Conservation (phyloP, 2,888 invertebrate genomes). For the Geotrupes spiniger region DNA sequence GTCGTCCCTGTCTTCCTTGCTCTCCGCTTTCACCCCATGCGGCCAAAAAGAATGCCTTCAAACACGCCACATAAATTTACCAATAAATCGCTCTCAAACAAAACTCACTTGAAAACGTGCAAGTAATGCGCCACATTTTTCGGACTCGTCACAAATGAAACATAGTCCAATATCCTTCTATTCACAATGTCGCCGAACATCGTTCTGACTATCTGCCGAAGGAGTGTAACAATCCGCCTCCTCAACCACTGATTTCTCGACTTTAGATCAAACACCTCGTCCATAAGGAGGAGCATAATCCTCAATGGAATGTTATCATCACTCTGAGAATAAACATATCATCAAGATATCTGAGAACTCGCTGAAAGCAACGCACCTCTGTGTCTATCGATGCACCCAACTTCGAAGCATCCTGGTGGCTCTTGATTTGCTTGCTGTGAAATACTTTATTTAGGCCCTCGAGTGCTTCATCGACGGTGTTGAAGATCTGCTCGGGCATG, state of each 20-base stretch:
- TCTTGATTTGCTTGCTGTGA: slow-evolving; percentile 53
- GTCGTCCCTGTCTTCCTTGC: slow-evolving; percentile 40
- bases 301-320: slow-evolving; percentile 76
- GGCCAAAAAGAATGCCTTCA: slow-evolving; percentile 61
- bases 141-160: slow-evolving; percentile 82
- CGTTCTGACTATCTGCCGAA: slow-evolving; percentile 74
- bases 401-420: slow-evolving; percentile 50
- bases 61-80: neutral
- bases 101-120: slow-evolving; percentile 77
- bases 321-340: slow-evolving; percentile 47
- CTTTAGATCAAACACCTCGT: slow-evolving; percentile 82
- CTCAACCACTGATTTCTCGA: slow-evolving; percentile 80
- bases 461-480: slow-evolving; percentile 80
- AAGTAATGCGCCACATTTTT: slow-evolving; percentile 86
- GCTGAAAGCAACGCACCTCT: slow-evolving; percentile 50
- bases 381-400: slow-evolving; percentile 52
- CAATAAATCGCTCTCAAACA: too few relatives aligned
- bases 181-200: slow-evolving; percentile 83
- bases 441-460: slow-evolving; percentile 79
- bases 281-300: slow-evolving; percentile 75
- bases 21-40: slow-evolving; percentile 52
- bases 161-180: slow-evolving; percentile 83
- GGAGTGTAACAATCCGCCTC: slow-evolving; percentile 69
- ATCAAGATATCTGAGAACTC: too few relatives aligned
- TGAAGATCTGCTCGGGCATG: slow-evolving; percentile 84